Evolutionary conservation across 2,797 vertebrate species (phyloP).

Genomic region (Echiichthys vipera): DNA sequence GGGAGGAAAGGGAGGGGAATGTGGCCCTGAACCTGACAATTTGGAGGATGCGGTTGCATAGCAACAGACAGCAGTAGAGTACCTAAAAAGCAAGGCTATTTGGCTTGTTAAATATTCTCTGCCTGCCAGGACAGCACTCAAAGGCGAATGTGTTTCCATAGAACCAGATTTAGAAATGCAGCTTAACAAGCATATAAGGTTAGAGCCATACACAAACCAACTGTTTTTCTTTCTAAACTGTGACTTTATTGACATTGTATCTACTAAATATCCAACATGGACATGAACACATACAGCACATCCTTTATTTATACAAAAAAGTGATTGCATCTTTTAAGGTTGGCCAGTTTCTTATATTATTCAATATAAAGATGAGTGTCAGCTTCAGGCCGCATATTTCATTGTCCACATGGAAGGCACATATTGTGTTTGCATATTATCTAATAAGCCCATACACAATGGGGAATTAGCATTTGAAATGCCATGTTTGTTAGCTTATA

Average conservation of each 20-base stretch:
- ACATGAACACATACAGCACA: conserved; percentile 39
- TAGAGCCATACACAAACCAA: conserved; percentile 39
- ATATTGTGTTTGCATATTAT: conserved; percentile 63
- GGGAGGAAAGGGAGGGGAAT: conserved; percentile 68
- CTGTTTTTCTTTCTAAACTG: conserved; percentile 23
- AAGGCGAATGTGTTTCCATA: conserved; percentile 65
- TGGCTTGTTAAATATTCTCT: conserved; percentile 78
- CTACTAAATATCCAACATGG: conserved; percentile 39
- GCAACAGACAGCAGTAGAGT: conserved; percentile 76
- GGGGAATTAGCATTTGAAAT: conserved; percentile 78
- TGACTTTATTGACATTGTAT: conserved; percentile 59
- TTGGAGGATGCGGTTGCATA: conserved; percentile 82
- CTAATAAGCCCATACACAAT: conserved; percentile 70
- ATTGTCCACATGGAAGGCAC: conserved; percentile 56
- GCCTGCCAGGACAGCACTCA: conserved; percentile 70
- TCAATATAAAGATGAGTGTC: conserved; percentile 48
- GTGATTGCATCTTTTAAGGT: conserved; percentile 47
- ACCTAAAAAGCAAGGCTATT: conserved; percentile 77
- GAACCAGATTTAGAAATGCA: conserved; percentile 64
- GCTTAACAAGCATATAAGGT: conserved; percentile 40
- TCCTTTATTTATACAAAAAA: conserved; percentile 43
- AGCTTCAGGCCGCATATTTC: conserved; percentile 46
- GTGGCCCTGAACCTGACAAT: conserved; percentile 86
- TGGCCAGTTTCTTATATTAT: conserved; percentile 45
- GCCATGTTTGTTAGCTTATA: conserved; percentile 70